Evolutionary conservation across 2,113 vertebrate genomes (phyloP), one percentile per base, ranked within the genome.

Genomic region (Mesembrinibis cayennensis): DNA sequence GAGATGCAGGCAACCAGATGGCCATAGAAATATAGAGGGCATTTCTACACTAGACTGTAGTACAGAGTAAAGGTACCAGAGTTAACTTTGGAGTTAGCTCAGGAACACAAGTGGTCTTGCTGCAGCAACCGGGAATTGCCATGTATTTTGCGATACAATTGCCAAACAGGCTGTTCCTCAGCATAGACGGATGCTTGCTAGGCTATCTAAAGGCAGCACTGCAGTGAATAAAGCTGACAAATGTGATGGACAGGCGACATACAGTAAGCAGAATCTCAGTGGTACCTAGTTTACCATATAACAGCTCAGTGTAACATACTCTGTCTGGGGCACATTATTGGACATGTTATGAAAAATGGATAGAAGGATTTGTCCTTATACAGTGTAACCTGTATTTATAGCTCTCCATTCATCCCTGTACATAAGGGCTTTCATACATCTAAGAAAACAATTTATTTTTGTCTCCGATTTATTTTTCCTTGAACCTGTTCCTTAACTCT

Each of bases 371-470:
- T 90, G 40, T 71, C 61, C 56, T 90, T 63, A 55, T 36, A 59
- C 42, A 63, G n/a, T 6, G 27, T 61, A 82, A 82, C 56, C 56
- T 89, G 59, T 76, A 58, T 67, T 84, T 87, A 79, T 21, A 61
- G 52, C 25, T 70, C 63, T 90, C 25, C 44, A 58, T 74, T 80
- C 55, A 90, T 90, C 89, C 71, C 65, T 63, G 44, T 25, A 56
- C 1, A 0, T 70, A 95, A 93, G 38, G 69, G 82, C 44, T 86
- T 84, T 95, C 74, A 70, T 85, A 44, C 29, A 61, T 69, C 55
- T 62, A 73, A 80, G 58, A 82, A 94, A 96, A 92, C n/a, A 40
- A 82, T 76, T 87, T 78, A 45, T 82, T 95, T 97, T 94, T 74
- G n/a, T 71, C 66, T 77, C 61, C 42, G 30, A 83, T 86, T 94